Evolutionary conservation across 2,113 vertebrate genomes (phyloP).

Genomic region (Urocynchramus pylzowi): DNA sequence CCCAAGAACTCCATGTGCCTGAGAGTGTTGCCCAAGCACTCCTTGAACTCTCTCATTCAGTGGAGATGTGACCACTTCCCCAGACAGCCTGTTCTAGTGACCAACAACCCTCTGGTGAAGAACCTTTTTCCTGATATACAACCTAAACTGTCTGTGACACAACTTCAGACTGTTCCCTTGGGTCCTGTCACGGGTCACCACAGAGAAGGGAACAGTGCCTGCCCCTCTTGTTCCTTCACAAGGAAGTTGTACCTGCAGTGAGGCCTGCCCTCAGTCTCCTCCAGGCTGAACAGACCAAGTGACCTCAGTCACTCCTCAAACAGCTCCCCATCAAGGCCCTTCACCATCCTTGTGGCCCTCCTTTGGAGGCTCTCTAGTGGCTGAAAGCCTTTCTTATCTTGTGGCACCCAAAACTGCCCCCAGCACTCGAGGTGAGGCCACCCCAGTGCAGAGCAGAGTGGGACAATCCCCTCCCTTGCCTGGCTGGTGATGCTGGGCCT

Average conservation of each 20-base stretch:
- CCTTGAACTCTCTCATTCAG: not conserved
- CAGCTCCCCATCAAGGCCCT: fast-evolving
- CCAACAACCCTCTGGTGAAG: not conserved
- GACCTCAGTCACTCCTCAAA: fast-evolving
- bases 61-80: not conserved
- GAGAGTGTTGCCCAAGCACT: not conserved
- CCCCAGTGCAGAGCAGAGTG: fast-evolving
- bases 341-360: fast-evolving
- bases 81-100: not conserved
- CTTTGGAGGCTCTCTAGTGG: not conserved
- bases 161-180: not conserved
- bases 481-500: fast-evolving
- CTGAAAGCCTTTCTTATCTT: not conserved
- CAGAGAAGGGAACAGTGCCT: not conserved
- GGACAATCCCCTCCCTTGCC: not conserved
- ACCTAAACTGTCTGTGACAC: not conserved
- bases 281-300: not conserved
- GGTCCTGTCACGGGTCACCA: not conserved
- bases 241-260: fast-evolving
- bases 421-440: fast-evolving
- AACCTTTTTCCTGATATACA: not conserved
- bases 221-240: fast-evolving
- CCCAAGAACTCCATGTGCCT: not conserved
- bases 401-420: fast-evolving
- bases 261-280: not conserved